A percentile compares a stretch with the other conserved stretches of the same genome.
Conservation (phyloP, 1,140 invertebrate species). For the Drosophila melanogaster region Release_6_plus_ISO1_MT NT_037436.4:14552501-14553000, state of each 20-base stretch:
- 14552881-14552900: constrained; percentile 43
- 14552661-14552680: constrained; percentile 57
- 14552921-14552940: constrained; percentile 61
- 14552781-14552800: constrained; percentile 13
- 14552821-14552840: constrained; percentile 12
- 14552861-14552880: constrained; percentile 64
- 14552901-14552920: constrained; percentile 55
- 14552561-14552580: constrained; percentile 22
- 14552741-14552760: constrained; percentile 32
- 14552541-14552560: constrained; percentile 44
- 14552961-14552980: constrained; percentile 14
- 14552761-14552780: constrained; percentile 31
- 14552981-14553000: not conserved
- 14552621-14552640: constrained; percentile 43
- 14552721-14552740: constrained; percentile 62
- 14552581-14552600: constrained; percentile 21
- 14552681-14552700: constrained; percentile 40
- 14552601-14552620: constrained; percentile 56
- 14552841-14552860: constrained; percentile 47
- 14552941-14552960: constrained; percentile 14
- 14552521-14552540: constrained; percentile 59
- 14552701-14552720: constrained; percentile 24
- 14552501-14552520: constrained; percentile 36
- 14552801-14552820: constrained; percentile 5
- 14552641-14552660: constrained; percentile 59